Evolutionary conservation across 2,888 invertebrate genomes (phyloP).

Genomic region (Philonicus albiceps): DNA sequence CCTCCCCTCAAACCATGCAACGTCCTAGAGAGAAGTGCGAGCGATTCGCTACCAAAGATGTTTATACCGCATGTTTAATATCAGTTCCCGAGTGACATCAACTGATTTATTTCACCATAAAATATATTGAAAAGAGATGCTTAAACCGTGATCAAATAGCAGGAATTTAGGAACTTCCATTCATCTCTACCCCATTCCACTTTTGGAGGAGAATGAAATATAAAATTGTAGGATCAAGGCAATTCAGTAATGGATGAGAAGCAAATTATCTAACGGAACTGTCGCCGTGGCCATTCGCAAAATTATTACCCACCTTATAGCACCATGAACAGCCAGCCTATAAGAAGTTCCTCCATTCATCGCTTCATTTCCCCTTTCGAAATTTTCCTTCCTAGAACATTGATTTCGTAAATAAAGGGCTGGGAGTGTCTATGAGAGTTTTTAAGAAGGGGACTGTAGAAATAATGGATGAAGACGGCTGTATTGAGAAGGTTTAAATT

Average conservation of each 20-base stretch:
- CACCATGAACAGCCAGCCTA: neutral
- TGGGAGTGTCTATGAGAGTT: neutral
- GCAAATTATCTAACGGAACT: neutral
- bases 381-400: neutral
- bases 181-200: neutral
- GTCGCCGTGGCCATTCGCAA: neutral
- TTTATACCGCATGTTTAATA: neutral
- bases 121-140: neutral
- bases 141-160: neutral
- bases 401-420: conserved; percentile 4
- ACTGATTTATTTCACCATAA: neutral
- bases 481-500: conserved; percentile 43
- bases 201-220: neutral
- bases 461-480: neutral
- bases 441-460: neutral
- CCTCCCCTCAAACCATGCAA: neutral
- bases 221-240: neutral
- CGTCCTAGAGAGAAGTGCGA: neutral
- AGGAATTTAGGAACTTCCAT: neutral
- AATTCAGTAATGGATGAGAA: neutral
- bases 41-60: neutral
- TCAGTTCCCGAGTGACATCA: neutral
- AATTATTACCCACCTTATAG: neutral
- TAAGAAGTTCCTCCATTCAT: neutral
- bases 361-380: neutral